Evolutionary conservation across 2,888 invertebrate genomes (phyloP).

Genomic region (Ormyrus nitidulus): DNA sequence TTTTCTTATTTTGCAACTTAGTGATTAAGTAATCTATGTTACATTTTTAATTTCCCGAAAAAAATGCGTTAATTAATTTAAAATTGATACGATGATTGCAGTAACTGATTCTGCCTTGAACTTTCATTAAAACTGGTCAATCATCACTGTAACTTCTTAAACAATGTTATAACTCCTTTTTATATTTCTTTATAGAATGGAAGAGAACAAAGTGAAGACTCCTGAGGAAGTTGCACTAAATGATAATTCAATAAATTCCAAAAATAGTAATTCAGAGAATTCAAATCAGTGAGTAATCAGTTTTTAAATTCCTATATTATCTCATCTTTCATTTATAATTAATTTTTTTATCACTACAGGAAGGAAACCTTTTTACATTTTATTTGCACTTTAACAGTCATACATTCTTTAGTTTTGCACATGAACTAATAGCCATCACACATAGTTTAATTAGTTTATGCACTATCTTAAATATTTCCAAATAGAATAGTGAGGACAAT

Average conservation of each 20-base stretch:
- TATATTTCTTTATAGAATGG: constrained; percentile 40
- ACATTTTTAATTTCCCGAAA: too few species aligned
- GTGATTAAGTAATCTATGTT: too few species aligned
- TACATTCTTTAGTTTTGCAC: not conserved
- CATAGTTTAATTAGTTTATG: not conserved
- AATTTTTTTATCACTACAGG: not conserved
- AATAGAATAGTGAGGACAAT: not conserved
- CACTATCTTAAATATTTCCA: not conserved
- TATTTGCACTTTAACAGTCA: constrained; percentile 21
- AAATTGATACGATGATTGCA: constrained; percentile 4
- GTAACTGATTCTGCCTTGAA: constrained; percentile 13
- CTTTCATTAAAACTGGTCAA: too few species aligned
- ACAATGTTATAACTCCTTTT: not conserved
- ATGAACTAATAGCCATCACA: not conserved
- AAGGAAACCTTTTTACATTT: constrained; percentile 40
- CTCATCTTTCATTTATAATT: constrained; percentile 1
- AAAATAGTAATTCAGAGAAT: constrained; percentile 18
- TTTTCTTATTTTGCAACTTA: too few species aligned
- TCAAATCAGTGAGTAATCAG: constrained; percentile 32
- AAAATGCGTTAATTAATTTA: not conserved
- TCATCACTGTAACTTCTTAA: too few species aligned
- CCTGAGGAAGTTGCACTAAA: constrained; percentile 17
- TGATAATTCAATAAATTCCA: not conserved
- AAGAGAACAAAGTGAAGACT: constrained; percentile 5
- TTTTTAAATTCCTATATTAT: not conserved